Evolutionary conservation across 2,797 vertebrate genomes (phyloP).

Genomic region (Chromis chromis): DNA sequence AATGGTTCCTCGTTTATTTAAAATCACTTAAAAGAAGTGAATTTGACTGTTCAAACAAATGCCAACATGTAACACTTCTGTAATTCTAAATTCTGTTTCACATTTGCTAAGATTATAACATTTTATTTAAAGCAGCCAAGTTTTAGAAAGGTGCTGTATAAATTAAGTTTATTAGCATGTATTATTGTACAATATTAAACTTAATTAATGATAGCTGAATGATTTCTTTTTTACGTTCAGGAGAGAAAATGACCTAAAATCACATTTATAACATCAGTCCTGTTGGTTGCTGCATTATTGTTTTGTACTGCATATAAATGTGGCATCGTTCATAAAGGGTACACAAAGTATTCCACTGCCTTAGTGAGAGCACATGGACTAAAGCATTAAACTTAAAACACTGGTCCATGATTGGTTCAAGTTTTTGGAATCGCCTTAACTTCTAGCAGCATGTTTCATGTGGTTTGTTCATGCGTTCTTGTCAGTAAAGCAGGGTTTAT

Average conservation of each 20-base stretch:
- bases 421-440: not conserved
- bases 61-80: too few species aligned
- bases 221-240: not conserved
- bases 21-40: not conserved
- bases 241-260: not conserved
- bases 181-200: not conserved
- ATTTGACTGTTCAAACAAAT: not conserved
- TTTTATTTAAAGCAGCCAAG: too few species aligned
- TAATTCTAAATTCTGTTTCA: too few species aligned
- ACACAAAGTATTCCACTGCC: not conserved
- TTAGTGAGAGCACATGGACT: not conserved
- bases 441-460: not conserved
- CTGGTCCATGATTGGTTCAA: not conserved
- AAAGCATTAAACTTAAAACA: not conserved
- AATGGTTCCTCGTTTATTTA: not conserved
- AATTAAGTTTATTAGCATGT: too few species aligned
- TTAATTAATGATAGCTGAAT: not conserved
- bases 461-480: not conserved
- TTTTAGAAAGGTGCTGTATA: too few species aligned
- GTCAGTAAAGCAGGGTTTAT: slow-evolving; percentile 20
- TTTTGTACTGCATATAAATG: not conserved
- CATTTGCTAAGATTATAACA: too few species aligned
- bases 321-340: not conserved
- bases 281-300: not conserved
- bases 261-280: not conserved